phyloP scores from a whole-genome alignment of 2,888 invertebrate genomes.

The Pyrrhia umbra region DNA sequence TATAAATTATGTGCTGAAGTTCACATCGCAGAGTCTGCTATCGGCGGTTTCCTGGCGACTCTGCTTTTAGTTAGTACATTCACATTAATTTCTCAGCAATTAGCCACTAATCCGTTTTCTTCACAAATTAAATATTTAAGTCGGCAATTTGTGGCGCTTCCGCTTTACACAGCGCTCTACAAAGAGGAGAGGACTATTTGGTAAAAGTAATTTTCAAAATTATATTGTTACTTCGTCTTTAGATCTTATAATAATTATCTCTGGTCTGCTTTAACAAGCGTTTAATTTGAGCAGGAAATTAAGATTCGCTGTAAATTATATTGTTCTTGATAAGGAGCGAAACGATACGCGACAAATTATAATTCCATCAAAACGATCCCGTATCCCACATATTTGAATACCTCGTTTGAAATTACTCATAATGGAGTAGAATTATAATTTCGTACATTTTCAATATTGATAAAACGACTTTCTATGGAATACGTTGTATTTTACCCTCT shows the following conservation, averaged over 20 bases:
- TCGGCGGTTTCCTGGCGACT: conserved; percentile 51
- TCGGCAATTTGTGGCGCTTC: conserved; percentile 85
- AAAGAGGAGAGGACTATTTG: conserved; percentile 82
- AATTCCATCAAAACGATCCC: conserved; percentile 61
- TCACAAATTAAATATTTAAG: conserved; percentile 85
- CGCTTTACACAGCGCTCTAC: conserved; percentile 78
- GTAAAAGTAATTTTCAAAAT: conserved; percentile 85
- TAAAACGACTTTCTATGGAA: conserved; percentile 5
- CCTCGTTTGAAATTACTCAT: conserved; percentile 36
- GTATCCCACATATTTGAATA: conserved; percentile 40
- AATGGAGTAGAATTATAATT: conserved; percentile 23
- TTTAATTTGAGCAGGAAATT: conserved; percentile 84
- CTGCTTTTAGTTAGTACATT: conserved; percentile 62
- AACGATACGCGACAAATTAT: conserved; percentile 70
- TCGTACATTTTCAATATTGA: not conserved
- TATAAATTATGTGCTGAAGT: conserved; percentile 71
- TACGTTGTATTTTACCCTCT: conserved; percentile 22
- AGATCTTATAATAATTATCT: conserved; percentile 87
- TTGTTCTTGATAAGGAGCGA: conserved; percentile 73
- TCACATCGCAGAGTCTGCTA: conserved; percentile 61
- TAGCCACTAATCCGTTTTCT: conserved; percentile 83
- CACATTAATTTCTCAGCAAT: conserved; percentile 77
- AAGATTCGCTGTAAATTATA: conserved; percentile 76
- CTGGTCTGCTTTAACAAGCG: conserved; percentile 83
- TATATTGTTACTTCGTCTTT: conserved; percentile 85